Evolutionary conservation across 2,113 vertebrate species (phyloP), one percentile per base, ranked within the genome.

Genomic region (Carlito syrichta): DNA sequence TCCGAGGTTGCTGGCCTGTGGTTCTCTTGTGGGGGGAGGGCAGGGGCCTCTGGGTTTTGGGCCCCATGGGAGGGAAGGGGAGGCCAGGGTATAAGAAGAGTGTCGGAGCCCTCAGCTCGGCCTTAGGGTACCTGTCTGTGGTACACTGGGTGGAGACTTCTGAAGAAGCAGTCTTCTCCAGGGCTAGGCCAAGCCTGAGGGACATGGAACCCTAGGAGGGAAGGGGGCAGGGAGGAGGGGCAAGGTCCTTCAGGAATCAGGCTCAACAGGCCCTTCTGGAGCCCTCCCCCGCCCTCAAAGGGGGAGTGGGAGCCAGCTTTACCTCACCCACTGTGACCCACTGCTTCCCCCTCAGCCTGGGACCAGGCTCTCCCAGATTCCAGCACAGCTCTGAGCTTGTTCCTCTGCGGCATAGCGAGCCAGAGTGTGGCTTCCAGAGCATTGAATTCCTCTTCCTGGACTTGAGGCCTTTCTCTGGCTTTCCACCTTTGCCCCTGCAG

Each of bases 291-390:
- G 79, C 94, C 82, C 86, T 85, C 83, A 38, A 5, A 40, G 73
- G 68, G 78, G 85, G 52, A 82, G 48, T 89, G 79, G 83, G 95
- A 96, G 95, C 97, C 97, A 92, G 98, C 97, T 97, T 92, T 85
- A 62, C 94, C 32, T 86, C 91, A 76, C 58, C 30, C 12, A 82
- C 92, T 95, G 40, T 48, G 89, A 94, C 95, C 96, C 56, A 63
- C 95, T 82, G 77, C 20, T 97, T 95, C 84, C 77, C 97, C 45
- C 22, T 94, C 35, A 90, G 91, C 97, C 95, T 93, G 94, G 38
- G 89, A 4, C 89, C 69, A 92, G 96, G 97, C 97, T 87, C 81
- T 97, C 97, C 97, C 96, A 54, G 95, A 71, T 95, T 86, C 89
- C 88, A 95, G 97, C 91, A 94, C 73, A 96, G 93, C 96, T 96